Evolutionary conservation across 2,113 vertebrate species (phyloP), one percentile per base, ranked within the genome.

Genomic region (Catharus minimus): DNA sequence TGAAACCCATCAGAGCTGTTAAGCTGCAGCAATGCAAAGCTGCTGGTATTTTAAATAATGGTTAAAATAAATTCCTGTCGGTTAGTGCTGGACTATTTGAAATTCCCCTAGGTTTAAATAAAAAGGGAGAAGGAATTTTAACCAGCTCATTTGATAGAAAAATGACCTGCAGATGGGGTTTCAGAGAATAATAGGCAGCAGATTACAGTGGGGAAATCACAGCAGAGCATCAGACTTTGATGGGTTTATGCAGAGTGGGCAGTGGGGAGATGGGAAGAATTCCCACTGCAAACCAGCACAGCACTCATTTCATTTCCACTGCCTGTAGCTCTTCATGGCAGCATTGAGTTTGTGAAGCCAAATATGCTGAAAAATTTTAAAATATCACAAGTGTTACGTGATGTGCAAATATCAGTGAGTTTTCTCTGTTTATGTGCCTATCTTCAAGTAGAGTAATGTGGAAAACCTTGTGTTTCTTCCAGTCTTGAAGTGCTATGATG

Each of bases 81-180:
- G 58, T 86, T 91, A 87, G 43, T 47, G 67, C 75, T 69, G 62
- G 56, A 15, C 67, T 85, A 52, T 22, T 77, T 82, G 28, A 92
- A 89, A 89, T 89, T 87, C 74, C 62, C 57, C 43, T 65, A 17
- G 30, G 74, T 62, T 92, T 74, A 60, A 91, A 79, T 57, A 87
- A 82, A 88, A 88, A 91, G 79, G 24, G 24, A 85, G 43, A 65
- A 28, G 39, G 76, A 43, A 83, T 90, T 94, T 95, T 86, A 96
- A 92, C 43, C 56, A 92, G 52, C 72, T 71, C 68, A 71, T 74
- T 83, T 90, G 73, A 18, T 71, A 86, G 73, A 90, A 86, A 81
- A 94, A 92, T 79, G 66, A 53, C 55, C 74, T 57, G 46, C 62
- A 90, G 78, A 61, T 86, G 93, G 74, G 46, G 20, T 84, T 84